Conservation (phyloP, 2,888 invertebrate species). For the Phrixothrix hirtus region DNA sequence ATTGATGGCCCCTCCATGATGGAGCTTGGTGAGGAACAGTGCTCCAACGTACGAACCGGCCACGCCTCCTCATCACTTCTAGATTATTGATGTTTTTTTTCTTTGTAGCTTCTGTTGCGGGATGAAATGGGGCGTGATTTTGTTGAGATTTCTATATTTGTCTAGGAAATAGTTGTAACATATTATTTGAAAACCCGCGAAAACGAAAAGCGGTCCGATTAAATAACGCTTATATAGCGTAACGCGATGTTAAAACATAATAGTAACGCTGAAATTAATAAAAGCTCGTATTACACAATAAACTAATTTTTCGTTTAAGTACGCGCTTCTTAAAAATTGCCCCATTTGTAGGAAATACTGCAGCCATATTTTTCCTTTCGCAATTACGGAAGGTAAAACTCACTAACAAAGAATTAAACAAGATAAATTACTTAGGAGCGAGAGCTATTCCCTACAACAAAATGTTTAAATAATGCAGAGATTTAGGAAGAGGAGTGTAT, state of each 20-base stretch:
- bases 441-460: conserved; percentile 37
- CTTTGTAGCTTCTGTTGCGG: conserved; percentile 28
- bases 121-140: conserved; percentile 28
- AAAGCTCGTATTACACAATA: conserved; percentile 24
- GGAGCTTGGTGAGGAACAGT: conserved; percentile 38
- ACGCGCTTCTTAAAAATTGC: conserved; percentile 28
- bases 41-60: conserved; percentile 31
- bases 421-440: conserved; percentile 36
- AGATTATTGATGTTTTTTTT: conserved; percentile 45
- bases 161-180: conserved; percentile 15
- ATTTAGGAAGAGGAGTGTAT: conserved; percentile 30
- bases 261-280: conserved; percentile 15
- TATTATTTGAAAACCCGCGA: conserved; percentile 6
- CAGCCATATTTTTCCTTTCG: conserved; percentile 30
- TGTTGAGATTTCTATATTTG: conserved; percentile 26
- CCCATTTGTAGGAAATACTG: conserved; percentile 30
- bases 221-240: conserved; percentile 5
- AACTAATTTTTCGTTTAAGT: conserved; percentile 29
- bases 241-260: conserved; percentile 13
- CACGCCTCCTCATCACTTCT: conserved; percentile 46
- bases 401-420: conserved; percentile 37
- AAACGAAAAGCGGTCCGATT: neutral
- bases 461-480: conserved; percentile 40
- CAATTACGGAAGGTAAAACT: conserved; percentile 32
- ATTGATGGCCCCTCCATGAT: conserved; percentile 55